Evolutionary conservation across 1,140 invertebrate species (phyloP).

Genomic region (Helicoverpa armigera): DNA sequence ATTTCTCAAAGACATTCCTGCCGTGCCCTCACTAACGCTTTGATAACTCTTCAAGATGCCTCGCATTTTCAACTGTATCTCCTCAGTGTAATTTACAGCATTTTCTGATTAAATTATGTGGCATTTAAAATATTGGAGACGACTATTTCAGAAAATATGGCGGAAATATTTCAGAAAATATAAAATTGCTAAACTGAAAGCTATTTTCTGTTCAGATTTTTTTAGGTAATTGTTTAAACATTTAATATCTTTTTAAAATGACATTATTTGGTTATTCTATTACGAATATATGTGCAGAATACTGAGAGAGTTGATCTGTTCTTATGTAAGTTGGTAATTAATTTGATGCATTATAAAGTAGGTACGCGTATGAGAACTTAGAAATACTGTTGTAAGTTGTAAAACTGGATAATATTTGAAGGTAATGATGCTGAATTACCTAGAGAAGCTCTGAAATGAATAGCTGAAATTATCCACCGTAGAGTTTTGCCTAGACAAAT

Average conservation of each 20-base stretch:
- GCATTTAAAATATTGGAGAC: conserved; percentile 4
- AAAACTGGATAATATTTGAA: background rate
- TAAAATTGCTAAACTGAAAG: background rate
- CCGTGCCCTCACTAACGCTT: conserved; percentile 66
- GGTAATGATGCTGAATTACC: background rate
- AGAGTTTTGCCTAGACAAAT: conserved; percentile 59
- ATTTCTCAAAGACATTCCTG: conserved; percentile 82
- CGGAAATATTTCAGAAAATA: background rate
- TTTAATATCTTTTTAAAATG: no score
- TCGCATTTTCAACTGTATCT: conserved; percentile 47
- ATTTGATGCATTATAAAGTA: no score
- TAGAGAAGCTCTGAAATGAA: conserved; percentile 6
- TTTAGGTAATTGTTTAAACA: no score
- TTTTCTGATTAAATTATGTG: conserved; percentile 22
- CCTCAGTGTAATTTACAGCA: conserved; percentile 24
- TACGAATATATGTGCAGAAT: no score
- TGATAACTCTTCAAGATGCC: conserved; percentile 78
- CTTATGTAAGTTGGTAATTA: no score
- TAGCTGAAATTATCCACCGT: conserved; percentile 1
- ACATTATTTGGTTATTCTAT: no score
- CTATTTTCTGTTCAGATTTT: no score
- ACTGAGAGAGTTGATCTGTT: no score
- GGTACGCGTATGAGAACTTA: no score
- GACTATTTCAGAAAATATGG: background rate
- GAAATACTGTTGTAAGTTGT: background rate